Evolutionary conservation across 2,797 vertebrate species (phyloP).

Genomic region (Sebastiscus albofasciatus): DNA sequence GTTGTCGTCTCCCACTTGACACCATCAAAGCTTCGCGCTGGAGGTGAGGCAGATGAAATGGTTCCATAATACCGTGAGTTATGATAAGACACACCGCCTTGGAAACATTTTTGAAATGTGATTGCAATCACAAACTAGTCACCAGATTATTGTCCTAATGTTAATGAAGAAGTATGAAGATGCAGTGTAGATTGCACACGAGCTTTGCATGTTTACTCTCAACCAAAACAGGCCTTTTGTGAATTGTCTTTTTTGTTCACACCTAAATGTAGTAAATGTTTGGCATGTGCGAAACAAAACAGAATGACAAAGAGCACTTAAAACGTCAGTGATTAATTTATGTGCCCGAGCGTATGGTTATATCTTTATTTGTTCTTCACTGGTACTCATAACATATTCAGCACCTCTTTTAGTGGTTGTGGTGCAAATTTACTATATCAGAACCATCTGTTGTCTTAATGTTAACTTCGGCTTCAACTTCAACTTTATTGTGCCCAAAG

Average conservation of each 20-base stretch:
- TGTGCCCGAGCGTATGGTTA: conserved; percentile 34
- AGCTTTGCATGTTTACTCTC: conserved; percentile 3
- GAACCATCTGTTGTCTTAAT: conserved; percentile 69
- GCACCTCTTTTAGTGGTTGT: conserved; percentile 49
- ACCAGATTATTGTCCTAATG: conserved; percentile 56
- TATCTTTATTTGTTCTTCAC: conserved; percentile 59
- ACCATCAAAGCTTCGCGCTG: conserved; percentile 75
- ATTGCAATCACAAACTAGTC: conserved; percentile 68
- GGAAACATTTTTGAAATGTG: conserved; percentile 59
- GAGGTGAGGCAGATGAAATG: conserved; percentile 76
- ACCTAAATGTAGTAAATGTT: conserved; percentile 15
- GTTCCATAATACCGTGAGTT: conserved; percentile 50
- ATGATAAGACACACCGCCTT: conserved; percentile 53
- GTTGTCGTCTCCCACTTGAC: conserved; percentile 81
- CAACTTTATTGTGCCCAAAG: conserved; percentile 66
- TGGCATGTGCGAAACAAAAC: conserved; percentile 9
- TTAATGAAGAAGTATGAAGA: conserved; percentile 66
- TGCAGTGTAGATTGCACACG: conserved; percentile 13
- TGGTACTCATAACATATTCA: conserved; percentile 56
- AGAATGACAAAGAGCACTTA: conserved; percentile 34
- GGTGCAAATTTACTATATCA: conserved; percentile 51
- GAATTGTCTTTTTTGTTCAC: conserved; percentile 3
- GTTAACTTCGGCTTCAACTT: conserved; percentile 54
- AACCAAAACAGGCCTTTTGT: background rate
- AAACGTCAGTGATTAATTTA: conserved; percentile 61